Conservation (phyloP, 2,113 vertebrate genomes). For the Colossoma macropomum region DNA sequence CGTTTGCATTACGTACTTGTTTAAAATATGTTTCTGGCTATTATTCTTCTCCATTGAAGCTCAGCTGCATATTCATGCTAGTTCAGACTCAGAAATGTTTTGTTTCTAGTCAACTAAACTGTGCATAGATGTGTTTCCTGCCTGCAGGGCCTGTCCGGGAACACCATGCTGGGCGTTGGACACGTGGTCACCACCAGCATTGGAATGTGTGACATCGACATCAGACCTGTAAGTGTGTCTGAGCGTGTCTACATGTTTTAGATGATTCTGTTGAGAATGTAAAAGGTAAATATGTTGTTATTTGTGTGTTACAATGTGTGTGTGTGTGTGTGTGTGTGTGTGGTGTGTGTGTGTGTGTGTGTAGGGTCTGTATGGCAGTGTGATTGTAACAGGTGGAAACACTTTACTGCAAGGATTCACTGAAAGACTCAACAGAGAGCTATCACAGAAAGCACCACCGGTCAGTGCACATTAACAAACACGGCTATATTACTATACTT, state of each 20-base stretch:
- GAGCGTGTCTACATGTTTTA: too few relatives aligned
- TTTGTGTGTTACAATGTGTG: constrained; percentile 50
- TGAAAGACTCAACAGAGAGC: constrained; percentile 80
- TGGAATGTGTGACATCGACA: constrained; percentile 84
- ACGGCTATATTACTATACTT: not conserved
- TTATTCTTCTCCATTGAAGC: too few relatives aligned
- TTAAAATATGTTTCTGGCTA: too few relatives aligned
- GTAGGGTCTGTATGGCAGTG: constrained; percentile 69
- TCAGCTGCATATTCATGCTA: too few relatives aligned
- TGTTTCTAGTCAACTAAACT: not conserved
- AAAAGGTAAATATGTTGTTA: not conserved
- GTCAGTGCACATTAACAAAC: constrained; percentile 60
- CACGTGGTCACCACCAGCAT: constrained; percentile 82
- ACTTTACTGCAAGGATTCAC: constrained; percentile 82
- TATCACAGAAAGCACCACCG: constrained; percentile 81
- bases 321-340: not conserved
- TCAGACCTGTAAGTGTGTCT: constrained; percentile 73
- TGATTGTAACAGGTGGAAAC: constrained; percentile 76
- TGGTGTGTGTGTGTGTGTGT: constrained; percentile 60
- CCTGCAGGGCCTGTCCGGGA: constrained; percentile 77
- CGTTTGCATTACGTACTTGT: too few relatives aligned
- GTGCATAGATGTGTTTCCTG: not conserved
- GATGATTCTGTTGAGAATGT: too few relatives aligned
- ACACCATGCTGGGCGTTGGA: constrained; percentile 82
- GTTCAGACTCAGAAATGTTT: too few relatives aligned